Percentiles rank a stretch among this genome's conserved stretches.
phyloP scores from a whole-genome alignment of 2,797 vertebrate species.

The Mus caroli region DNA sequence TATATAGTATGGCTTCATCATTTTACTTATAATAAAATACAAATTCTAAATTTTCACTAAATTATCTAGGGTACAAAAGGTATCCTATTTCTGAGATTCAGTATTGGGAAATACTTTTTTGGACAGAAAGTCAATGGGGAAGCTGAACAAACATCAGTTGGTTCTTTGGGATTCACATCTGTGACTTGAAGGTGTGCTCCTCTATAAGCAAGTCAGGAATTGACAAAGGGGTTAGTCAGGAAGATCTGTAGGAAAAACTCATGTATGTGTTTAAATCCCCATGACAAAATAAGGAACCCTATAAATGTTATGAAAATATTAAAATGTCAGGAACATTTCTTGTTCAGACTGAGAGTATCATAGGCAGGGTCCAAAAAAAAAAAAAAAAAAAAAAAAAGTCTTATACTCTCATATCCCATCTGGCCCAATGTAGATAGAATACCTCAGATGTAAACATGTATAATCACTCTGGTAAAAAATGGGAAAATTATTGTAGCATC shows the following conservation, averaged over 20 bases:
- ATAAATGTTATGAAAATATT: not conserved
- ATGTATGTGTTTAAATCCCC: not conserved
- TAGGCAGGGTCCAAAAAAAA: not conserved
- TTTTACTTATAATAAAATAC: not conserved
- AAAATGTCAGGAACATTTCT: not conserved
- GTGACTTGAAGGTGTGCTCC: not conserved
- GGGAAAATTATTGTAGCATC: not conserved
- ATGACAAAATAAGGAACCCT: not conserved
- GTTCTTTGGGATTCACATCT: not conserved
- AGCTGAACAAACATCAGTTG: not conserved
- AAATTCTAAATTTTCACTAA: not conserved
- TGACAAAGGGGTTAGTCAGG: not conserved
- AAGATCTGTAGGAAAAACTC: not conserved
- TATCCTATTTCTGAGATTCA: not conserved
- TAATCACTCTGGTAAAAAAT: not conserved
- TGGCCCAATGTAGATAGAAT: not conserved
- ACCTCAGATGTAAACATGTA: not conserved
- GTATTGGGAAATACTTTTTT: not conserved
- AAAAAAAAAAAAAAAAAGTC: not conserved
- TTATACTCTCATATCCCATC: not conserved
- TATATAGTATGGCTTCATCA: not conserved
- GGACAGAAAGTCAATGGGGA: not conserved
- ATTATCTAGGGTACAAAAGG: not conserved
- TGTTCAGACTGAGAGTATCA: not conserved
- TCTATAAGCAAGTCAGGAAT: not conserved